These are phyloP conservation scores for Premnoplex brunnescens DNA, from an alignment of 2,797 vertebrate genomes.

Conservation along the genomic window DNA sequence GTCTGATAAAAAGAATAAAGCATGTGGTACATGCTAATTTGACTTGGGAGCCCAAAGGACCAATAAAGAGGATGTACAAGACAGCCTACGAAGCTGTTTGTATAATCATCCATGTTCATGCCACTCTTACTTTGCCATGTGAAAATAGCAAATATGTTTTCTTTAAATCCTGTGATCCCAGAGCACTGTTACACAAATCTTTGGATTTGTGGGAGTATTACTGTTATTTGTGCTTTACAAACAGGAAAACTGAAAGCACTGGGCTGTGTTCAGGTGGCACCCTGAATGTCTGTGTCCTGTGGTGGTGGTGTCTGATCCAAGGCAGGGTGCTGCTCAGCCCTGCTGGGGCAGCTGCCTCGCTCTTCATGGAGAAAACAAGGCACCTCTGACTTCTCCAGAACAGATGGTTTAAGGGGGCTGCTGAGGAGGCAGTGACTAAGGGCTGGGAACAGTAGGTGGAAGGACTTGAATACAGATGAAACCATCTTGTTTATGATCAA, in stretches of 20 bases:
- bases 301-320: background rate
- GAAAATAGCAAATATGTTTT: background rate
- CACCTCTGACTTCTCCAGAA: constrained; percentile 44
- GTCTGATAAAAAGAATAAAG: background rate
- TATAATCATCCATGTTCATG: background rate
- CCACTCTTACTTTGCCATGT: background rate
- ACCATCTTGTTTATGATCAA: background rate
- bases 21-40: background rate
- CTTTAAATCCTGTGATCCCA: background rate
- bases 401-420: constrained; percentile 53
- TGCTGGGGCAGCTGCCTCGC: background rate
- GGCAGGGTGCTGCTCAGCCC: background rate
- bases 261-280: background rate
- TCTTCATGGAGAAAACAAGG: constrained; percentile 5
- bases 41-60: background rate
- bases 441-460: constrained; percentile 26
- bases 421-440: constrained; percentile 26
- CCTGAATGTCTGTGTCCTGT: background rate
- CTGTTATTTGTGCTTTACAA: background rate
- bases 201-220: background rate
- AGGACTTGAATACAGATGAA: constrained; percentile 21
- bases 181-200: background rate
- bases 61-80: background rate
- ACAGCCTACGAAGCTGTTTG: background rate
- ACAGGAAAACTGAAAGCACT: background rate